Base-by-base conservation (phyloP, 2,888 invertebrate species). In the Xestobium rufovillosum region DNA sequence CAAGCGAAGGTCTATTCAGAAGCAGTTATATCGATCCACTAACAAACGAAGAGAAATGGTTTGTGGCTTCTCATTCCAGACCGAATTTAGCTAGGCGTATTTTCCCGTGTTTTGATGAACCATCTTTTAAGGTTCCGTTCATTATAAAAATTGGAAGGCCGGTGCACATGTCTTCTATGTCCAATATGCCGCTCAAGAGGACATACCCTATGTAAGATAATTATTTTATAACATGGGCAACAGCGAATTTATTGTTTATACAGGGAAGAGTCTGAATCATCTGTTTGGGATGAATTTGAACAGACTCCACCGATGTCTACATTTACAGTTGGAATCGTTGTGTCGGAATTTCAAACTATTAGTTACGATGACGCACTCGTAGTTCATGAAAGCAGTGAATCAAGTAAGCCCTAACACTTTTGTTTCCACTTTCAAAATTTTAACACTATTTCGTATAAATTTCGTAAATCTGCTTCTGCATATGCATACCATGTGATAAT, bases 41-140 rank as follows among this genome's bases (percentile, higher is more conserved):
- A 29, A 63, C 56, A 1, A 63, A 63, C 3, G 57, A 59, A 14
- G 62, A 59, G 19, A 61, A 60, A 48, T 70, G 71, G 51, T 80
- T 80, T 51, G 71, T 78, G 11, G 82, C 76, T 0, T 80, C 83
- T 0, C 75, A 82, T 51, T 66, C 85, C 42, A 69, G 82, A 25
- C 80, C 83, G 0, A 80, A 81, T 57, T 75, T 83, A 53, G 85
- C 86, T 0, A 70, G 83, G n/a, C 71, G 73, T 12, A 69, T 85
- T 48, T 87, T 88, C 57, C 87, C 87, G 0, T 87, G 87, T 52
- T 84, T 85, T 58, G 86, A 87, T 56, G 83, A 85, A 52, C 84
- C 86, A 0, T 75, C 72, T 0, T 80, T 76, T 55, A 88, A 86
- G 65, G 79, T 80, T 1, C 77, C 79, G 1, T 81, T 83, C 51